Evolutionary conservation across 2,113 vertebrate genomes (phyloP).

Genomic region (Ginglymostoma cirratum): DNA sequence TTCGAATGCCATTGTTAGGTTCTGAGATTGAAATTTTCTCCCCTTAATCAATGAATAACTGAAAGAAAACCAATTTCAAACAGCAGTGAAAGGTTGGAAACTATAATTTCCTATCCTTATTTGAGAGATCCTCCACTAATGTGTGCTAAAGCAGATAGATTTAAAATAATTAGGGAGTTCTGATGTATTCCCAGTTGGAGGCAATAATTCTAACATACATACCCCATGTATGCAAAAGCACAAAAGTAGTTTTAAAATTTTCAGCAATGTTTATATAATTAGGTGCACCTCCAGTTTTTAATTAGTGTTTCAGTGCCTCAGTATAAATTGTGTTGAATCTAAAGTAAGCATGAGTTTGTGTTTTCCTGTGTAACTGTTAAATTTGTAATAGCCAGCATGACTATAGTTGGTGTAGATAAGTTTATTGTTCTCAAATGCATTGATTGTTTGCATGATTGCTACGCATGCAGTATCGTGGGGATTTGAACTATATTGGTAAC

Average conservation of each 20-base stretch:
- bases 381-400: not conserved
- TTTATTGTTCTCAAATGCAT: not conserved
- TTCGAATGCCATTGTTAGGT: not conserved
- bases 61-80: not conserved
- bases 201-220: not conserved
- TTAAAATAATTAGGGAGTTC: not conserved
- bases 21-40: not conserved
- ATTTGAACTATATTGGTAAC: not conserved
- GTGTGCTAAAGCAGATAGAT: not conserved
- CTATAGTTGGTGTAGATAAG: not conserved
- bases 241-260: slow-evolving; percentile 16
- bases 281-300: not conserved
- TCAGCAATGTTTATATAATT: not conserved
- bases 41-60: not conserved
- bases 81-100: not conserved
- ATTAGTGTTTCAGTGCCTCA: not conserved
- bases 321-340: not conserved
- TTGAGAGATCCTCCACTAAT: not conserved
- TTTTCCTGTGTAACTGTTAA: not conserved
- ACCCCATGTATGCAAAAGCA: not conserved
- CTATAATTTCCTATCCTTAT: not conserved
- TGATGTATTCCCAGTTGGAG: not conserved
- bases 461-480: not conserved
- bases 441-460: not conserved
- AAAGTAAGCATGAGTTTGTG: not conserved